Percentiles rank a stretch among this genome's conserved stretches.
Evolutionary conservation across 1,140 invertebrate genomes (phyloP).

Genomic region (Metaphire vulgaris): DNA sequence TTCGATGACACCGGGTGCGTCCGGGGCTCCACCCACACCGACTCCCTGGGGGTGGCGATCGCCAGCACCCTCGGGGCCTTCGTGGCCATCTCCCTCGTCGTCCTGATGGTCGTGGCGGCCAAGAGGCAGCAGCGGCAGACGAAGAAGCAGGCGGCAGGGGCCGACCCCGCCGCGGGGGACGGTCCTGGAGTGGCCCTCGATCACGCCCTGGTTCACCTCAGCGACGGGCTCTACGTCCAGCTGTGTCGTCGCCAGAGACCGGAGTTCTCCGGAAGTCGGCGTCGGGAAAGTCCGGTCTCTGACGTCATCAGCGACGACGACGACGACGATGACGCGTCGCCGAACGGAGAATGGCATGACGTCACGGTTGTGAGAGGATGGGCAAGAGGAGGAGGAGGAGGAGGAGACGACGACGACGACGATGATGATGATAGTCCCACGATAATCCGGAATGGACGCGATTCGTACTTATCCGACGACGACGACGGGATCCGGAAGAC

Average conservation of each 20-base stretch:
- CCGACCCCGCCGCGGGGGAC: neutral
- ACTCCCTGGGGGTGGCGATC: slow-evolving; percentile 25
- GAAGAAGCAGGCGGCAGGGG: neutral
- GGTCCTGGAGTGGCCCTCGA: neutral
- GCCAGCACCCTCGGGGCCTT: slow-evolving; percentile 27
- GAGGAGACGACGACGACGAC: too few relatives aligned
- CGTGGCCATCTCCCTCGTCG: slow-evolving; percentile 22
- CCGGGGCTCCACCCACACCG: slow-evolving; percentile 16
- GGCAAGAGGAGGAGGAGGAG: too few relatives aligned
- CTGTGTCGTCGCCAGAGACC: neutral
- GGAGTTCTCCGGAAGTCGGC: neutral
- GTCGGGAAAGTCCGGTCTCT: too few relatives aligned
- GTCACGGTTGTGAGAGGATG: too few relatives aligned
- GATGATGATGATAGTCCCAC: too few relatives aligned
- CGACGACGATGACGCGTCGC: too few relatives aligned
- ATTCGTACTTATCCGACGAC: too few relatives aligned
- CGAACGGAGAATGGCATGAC: too few relatives aligned
- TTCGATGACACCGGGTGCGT: slow-evolving; percentile 7
- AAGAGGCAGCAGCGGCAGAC: slow-evolving; percentile 19
- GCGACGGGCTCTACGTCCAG: neutral
- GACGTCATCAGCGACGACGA: too few relatives aligned
- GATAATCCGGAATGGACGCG: too few relatives aligned
- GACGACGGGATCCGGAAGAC: too few relatives aligned
- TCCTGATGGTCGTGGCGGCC: slow-evolving; percentile 22
- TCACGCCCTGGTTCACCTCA: neutral